Evolutionary conservation across 2,797 vertebrate species (phyloP).

Genomic region (Hafferia zeledoni): DNA sequence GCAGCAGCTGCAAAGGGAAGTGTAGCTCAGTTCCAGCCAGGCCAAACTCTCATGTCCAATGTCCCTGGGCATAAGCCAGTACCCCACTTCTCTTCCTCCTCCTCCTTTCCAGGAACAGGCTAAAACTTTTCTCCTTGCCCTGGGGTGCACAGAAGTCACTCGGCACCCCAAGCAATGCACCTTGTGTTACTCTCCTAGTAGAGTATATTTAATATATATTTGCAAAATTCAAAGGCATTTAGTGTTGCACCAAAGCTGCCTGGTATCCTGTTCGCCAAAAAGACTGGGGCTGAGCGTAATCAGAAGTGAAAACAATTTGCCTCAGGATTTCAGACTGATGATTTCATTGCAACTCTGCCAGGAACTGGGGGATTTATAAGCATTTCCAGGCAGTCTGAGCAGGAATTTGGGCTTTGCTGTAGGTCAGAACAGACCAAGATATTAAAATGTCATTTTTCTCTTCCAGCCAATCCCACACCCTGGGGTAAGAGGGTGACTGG

Average conservation of each 20-base stretch:
- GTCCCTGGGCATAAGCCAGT: neutral
- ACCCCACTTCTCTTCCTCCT: neutral
- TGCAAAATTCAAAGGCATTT: neutral
- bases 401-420: neutral
- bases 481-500: neutral
- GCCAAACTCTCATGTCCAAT: rapidly evolving
- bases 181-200: rapidly evolving
- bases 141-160: neutral
- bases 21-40: rapidly evolving
- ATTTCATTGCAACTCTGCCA: neutral
- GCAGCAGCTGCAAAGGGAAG: neutral
- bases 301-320: neutral
- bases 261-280: neutral
- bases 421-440: neutral
- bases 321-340: neutral
- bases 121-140: neutral
- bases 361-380: neutral
- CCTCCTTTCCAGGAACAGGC: neutral
- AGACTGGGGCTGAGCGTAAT: neutral
- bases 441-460: neutral
- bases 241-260: neutral
- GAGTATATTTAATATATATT: neutral
- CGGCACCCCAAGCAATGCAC: neutral
- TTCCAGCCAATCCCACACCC: neutral
- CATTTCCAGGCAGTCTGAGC: neutral